Conservation (phyloP, 2,113 vertebrate genomes). For the Candoia aspera region DNA sequence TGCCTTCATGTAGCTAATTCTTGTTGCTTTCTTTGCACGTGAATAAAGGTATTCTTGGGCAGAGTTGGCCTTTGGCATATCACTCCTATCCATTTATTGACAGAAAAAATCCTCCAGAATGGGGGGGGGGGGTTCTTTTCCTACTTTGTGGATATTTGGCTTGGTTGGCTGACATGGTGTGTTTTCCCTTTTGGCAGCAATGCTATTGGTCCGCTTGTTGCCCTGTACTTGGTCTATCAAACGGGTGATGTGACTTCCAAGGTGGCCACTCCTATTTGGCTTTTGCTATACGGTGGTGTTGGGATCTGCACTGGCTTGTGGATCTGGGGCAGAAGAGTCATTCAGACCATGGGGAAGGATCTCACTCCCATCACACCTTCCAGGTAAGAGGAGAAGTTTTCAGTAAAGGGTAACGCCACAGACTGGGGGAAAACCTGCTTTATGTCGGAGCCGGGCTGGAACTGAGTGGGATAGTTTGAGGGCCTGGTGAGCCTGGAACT, state of each 20-base stretch:
- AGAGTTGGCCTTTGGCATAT: not conserved
- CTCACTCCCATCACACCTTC: constrained; percentile 96
- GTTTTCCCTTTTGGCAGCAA: constrained; percentile 78
- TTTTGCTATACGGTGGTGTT: constrained; percentile 89
- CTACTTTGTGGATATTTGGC: not conserved
- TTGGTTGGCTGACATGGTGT: not conserved
- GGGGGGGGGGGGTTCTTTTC: not conserved
- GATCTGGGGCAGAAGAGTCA: constrained; percentile 97
- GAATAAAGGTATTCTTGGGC: too few relatives aligned
- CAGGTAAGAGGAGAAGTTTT: constrained; percentile 73
- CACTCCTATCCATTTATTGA: not conserved
- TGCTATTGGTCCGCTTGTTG: constrained; percentile 92
- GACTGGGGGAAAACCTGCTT: not conserved
- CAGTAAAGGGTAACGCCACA: fast-evolving
- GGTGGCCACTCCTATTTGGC: constrained; percentile 87
- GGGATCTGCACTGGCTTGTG: constrained; percentile 93
- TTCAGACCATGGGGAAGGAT: constrained; percentile 96
- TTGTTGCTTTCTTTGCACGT: not conserved
- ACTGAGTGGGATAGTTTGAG: not conserved
- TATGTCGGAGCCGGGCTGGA: not conserved
- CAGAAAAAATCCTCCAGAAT: not conserved
- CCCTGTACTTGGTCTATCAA: constrained; percentile 87
- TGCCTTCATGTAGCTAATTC: too few relatives aligned
- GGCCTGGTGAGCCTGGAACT: not conserved
- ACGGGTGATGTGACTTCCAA: constrained; percentile 77